Evolutionary conservation across 2,888 invertebrate species (phyloP).

Genomic region (Acheta domesticus): DNA sequence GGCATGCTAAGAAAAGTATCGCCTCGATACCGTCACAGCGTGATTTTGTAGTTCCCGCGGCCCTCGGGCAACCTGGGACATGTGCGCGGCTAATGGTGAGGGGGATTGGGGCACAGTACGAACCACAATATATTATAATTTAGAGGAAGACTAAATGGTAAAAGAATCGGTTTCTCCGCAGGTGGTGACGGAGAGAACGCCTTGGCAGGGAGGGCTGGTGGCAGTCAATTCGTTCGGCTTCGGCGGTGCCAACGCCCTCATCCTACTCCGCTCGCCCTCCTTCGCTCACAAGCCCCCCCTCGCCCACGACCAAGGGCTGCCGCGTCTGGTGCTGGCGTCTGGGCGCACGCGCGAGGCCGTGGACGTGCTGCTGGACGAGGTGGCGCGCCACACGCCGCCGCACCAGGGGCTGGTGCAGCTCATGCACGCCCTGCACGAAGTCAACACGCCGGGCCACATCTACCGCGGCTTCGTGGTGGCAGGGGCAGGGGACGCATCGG

Average conservation of each 20-base stretch:
- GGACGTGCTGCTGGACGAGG: slow-evolving; percentile 58
- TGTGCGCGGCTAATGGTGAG: too few relatives aligned
- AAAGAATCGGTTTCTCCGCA: not conserved
- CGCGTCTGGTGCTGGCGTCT: slow-evolving; percentile 71
- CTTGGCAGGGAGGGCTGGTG: slow-evolving; percentile 87
- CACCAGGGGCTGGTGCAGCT: slow-evolving; percentile 47
- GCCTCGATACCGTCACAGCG: too few relatives aligned
- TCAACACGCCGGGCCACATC: slow-evolving; percentile 55
- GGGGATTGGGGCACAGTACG: too few relatives aligned
- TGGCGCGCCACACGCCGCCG: slow-evolving; percentile 31
- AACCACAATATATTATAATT: too few relatives aligned
- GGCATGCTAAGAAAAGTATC: too few relatives aligned
- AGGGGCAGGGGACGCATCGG: not conserved
- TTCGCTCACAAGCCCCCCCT: not conserved
- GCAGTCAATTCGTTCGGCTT: slow-evolving; percentile 97
- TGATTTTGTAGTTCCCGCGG: too few relatives aligned
- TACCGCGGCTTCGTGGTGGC: slow-evolving; percentile 56
- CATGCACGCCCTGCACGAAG: slow-evolving; percentile 47
- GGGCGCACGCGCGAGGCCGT: slow-evolving; percentile 84
- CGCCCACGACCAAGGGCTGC: slow-evolving; percentile 43
- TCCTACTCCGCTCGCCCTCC: slow-evolving; percentile 67
- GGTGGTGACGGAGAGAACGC: slow-evolving; percentile 46
- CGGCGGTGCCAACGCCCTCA: slow-evolving; percentile 92
- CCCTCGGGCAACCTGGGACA: too few relatives aligned
- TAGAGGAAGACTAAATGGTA: too few relatives aligned